These are phyloP conservation scores for Dysdera silvatica DNA, from an alignment of 1,140 invertebrate genomes.

Conservation along the genomic window DNA sequence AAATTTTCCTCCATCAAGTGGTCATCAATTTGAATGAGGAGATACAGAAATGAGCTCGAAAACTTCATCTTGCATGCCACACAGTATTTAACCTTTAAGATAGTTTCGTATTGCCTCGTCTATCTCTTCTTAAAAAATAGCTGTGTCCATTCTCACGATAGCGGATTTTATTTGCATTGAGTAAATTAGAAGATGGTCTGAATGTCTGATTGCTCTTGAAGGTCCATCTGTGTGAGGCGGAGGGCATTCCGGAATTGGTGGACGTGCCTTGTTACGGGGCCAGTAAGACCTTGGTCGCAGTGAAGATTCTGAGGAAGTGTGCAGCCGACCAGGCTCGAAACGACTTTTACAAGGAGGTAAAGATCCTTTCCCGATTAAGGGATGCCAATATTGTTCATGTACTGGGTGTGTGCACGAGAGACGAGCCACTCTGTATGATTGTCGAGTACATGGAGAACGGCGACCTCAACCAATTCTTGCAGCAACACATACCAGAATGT, in stretches of 20 bases:
- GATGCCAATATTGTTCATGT: slow-evolving; percentile 80
- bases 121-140: too few relatives aligned
- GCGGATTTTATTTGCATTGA: too few relatives aligned
- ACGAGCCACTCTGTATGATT: slow-evolving; percentile 75
- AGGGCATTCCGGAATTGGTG: slow-evolving; percentile 68
- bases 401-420: slow-evolving; percentile 70
- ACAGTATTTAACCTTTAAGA: too few relatives aligned
- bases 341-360: slow-evolving; percentile 81
- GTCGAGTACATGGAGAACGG: slow-evolving; percentile 86
- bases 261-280: slow-evolving; percentile 52
- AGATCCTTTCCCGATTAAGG: slow-evolving; percentile 73
- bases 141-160: too few relatives aligned
- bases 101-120: too few relatives aligned
- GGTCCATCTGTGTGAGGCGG: slow-evolving; percentile 78
- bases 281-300: slow-evolving; percentile 60
- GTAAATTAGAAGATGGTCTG: too few relatives aligned
- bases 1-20: too few relatives aligned
- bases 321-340: slow-evolving; percentile 73
- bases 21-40: too few relatives aligned
- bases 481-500: slow-evolving; percentile 43
- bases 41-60: too few relatives aligned
- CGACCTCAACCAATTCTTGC: slow-evolving; percentile 77
- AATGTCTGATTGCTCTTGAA: too few relatives aligned
- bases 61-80: too few relatives aligned
- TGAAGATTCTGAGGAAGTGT: slow-evolving; percentile 61